phyloP scores from a whole-genome alignment of 2,797 vertebrate species.

The Euphonia xanthogaster region DNA sequence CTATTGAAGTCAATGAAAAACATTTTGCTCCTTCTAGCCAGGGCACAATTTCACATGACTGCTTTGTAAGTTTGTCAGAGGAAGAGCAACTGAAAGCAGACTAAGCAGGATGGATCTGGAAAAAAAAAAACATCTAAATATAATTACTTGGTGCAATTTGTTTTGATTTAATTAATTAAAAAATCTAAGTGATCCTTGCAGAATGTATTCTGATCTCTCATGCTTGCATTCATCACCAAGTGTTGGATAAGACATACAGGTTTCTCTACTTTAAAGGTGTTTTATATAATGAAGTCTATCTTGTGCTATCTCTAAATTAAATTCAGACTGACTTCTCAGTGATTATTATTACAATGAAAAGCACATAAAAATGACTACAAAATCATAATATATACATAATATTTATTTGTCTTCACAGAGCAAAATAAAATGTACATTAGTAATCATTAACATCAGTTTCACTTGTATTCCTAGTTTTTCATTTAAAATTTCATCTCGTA shows the following conservation, averaged over 20 bases:
- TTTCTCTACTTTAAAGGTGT: neutral
- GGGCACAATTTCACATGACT: neutral
- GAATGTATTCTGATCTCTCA: neutral
- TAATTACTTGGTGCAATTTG: neutral
- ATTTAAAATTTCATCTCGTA: neutral
- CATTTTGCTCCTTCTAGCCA: neutral
- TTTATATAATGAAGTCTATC: neutral
- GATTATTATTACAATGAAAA: neutral
- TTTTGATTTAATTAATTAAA: neutral
- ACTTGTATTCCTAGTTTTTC: neutral
- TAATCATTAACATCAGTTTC: neutral
- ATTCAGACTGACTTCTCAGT: neutral
- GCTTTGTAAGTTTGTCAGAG: neutral
- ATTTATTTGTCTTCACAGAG: neutral
- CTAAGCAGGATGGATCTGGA: neutral
- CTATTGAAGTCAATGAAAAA: neutral
- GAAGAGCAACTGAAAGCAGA: neutral
- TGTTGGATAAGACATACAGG: neutral
- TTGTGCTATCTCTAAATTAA: neutral
- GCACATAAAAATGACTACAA: neutral
- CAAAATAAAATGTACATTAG: neutral
- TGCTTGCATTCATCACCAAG: neutral
- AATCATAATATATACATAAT: neutral
- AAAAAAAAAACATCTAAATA: neutral
- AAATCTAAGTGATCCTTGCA: neutral